phyloP scores from a whole-genome alignment of 2,113 vertebrate genomes.

The Cettia cetti region DNA sequence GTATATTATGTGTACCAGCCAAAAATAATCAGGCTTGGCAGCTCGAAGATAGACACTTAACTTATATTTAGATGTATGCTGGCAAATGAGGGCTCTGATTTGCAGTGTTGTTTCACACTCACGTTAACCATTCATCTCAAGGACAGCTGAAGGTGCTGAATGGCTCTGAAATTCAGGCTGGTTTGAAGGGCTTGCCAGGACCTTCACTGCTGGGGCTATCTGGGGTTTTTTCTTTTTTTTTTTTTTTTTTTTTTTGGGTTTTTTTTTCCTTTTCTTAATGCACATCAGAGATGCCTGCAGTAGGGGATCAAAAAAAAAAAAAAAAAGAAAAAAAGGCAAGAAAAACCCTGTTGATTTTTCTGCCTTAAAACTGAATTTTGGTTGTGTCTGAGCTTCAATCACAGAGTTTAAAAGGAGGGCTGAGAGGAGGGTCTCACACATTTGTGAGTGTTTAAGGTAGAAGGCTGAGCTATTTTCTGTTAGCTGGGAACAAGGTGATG shows the following conservation, averaged over 20 bases:
- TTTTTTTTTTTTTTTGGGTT: background rate
- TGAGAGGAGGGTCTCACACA: fast-evolving
- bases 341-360: background rate
- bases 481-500: background rate
- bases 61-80: slow-evolving; percentile 59
- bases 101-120: slow-evolving; percentile 46
- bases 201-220: background rate
- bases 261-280: background rate
- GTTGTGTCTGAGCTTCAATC: background rate
- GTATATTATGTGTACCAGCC: slow-evolving; percentile 40
- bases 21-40: slow-evolving; percentile 60
- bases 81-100: slow-evolving; percentile 37
- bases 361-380: background rate
- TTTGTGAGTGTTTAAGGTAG: background rate
- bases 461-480: background rate
- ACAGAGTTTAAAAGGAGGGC: fast-evolving
- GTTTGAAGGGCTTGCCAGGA: slow-evolving; percentile 35
- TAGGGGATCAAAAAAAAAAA: background rate
- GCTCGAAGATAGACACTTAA: slow-evolving; percentile 48
- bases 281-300: background rate
- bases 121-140: slow-evolving; percentile 43
- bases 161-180: slow-evolving; percentile 23
- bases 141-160: slow-evolving; percentile 61
- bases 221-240: background rate
- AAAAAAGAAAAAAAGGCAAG: background rate